Evolutionary conservation across 2,113 vertebrate species (phyloP).

Genomic region (Lanius collurio): DNA sequence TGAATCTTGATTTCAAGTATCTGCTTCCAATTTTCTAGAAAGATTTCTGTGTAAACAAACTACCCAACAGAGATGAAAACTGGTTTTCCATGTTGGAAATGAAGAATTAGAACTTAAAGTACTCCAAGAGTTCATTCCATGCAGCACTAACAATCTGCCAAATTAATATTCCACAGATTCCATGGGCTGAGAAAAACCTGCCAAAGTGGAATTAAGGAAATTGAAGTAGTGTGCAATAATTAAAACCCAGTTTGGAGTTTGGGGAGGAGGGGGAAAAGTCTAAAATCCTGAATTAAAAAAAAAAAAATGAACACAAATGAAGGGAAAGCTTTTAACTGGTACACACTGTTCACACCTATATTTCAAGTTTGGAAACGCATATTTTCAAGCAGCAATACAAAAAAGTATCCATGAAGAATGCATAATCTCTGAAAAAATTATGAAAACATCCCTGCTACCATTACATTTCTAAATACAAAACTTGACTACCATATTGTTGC

Average conservation of each 20-base stretch:
- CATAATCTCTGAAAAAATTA: conserved; percentile 95
- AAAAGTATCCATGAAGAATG: conserved; percentile 95
- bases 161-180: conserved; percentile 49
- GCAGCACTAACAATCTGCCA: conserved; percentile 63
- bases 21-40: conserved; percentile 60
- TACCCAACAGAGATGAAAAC: conserved; percentile 58
- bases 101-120: conserved; percentile 63
- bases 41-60: conserved; percentile 62
- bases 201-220: conserved; percentile 64
- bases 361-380: conserved; percentile 95
- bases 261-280: neutral
- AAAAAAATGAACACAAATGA: conserved; percentile 73
- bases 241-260: conserved; percentile 56
- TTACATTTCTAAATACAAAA: conserved; percentile 99
- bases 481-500: conserved; percentile 98
- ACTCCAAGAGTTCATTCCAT: conserved; percentile 64
- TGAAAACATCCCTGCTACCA: conserved; percentile 99
- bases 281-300: conserved; percentile 70
- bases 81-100: conserved; percentile 60
- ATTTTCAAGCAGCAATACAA: conserved; percentile 98
- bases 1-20: conserved; percentile 68
- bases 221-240: conserved; percentile 54
- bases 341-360: conserved; percentile 93
- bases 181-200: conserved; percentile 56
- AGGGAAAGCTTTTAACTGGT: conserved; percentile 83